These are phyloP conservation scores for Anableps anableps DNA, from an alignment of 2,797 vertebrate genomes.

Conservation along the genomic window DNA sequence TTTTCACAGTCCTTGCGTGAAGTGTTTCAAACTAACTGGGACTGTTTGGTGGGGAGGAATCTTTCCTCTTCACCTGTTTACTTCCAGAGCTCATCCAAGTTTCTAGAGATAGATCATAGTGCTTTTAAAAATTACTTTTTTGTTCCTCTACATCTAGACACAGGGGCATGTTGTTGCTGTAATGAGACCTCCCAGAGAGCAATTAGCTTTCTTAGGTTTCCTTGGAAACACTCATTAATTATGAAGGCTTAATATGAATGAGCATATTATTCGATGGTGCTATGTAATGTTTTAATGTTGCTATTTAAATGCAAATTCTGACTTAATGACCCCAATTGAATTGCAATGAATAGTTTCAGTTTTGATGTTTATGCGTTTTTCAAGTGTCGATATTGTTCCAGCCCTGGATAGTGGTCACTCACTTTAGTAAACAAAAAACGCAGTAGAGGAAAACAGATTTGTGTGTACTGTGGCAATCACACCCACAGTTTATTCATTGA, in stretches of 20 bases:
- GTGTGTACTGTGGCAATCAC: conserved; percentile 15
- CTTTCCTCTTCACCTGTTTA: background rate
- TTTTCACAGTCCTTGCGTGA: background rate
- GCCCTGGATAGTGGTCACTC: conserved; percentile 43
- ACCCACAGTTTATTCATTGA: conserved; percentile 27
- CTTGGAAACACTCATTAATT: conserved; percentile 74
- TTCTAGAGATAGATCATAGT: background rate
- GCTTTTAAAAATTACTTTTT: conserved; percentile 9
- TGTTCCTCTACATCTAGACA: conserved; percentile 45
- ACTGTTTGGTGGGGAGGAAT: background rate
- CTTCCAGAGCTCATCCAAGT: background rate
- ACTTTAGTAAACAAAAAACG: conserved; percentile 21
- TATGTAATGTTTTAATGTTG: conserved; percentile 73
- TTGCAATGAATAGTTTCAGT: conserved; percentile 68
- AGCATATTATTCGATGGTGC: conserved; percentile 68
- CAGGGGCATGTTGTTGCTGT: conserved; percentile 30
- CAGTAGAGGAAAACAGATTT: conserved; percentile 15
- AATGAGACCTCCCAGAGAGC: conserved; percentile 67
- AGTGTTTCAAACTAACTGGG: background rate
- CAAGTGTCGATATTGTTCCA: conserved; percentile 49
- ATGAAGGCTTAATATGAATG: conserved; percentile 67
- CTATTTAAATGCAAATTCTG: conserved; percentile 82
- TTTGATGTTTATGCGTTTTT: conserved; percentile 63
- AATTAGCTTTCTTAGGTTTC: conserved; percentile 70
- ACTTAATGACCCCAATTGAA: conserved; percentile 74